Percentiles rank a stretch among this genome's conserved stretches.
Conservation (phyloP, 2,888 invertebrate species). For the Crematogaster levior region DNA sequence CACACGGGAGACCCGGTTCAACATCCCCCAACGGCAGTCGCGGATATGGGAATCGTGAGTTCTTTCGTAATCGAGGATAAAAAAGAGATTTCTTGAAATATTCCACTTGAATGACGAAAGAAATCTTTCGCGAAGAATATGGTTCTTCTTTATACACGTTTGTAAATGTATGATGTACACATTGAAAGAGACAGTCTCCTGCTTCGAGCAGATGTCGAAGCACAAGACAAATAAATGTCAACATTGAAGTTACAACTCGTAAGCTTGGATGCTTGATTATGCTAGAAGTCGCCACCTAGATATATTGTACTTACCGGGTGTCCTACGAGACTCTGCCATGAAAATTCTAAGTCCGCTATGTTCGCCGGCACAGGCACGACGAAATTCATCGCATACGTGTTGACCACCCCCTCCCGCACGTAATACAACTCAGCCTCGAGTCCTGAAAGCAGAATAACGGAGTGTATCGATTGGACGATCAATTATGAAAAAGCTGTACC, state of each 20-base stretch:
- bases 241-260: background rate
- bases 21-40: constrained; percentile 18
- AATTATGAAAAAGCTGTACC: constrained; percentile 70
- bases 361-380: constrained; percentile 93
- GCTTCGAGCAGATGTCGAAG: background rate
- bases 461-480: constrained; percentile 70
- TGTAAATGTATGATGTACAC: background rate
- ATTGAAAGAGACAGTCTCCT: background rate
- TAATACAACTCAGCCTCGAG: constrained; percentile 93
- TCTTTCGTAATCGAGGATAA: constrained; percentile 7
- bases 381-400: constrained; percentile 94
- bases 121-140: background rate
- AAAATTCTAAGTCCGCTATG: constrained; percentile 93
- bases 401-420: constrained; percentile 93
- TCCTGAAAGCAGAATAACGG: constrained; percentile 86
- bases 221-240: background rate
- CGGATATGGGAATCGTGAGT: constrained; percentile 17
- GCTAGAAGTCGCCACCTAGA: background rate
- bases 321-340: constrained; percentile 93
- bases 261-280: background rate
- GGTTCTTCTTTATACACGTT: background rate
- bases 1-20: constrained; percentile 60
- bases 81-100: background rate
- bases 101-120: background rate
- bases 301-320: constrained; percentile 89